A percentile compares a stretch with the other conserved stretches of the same genome.
Evolutionary conservation across 1,140 invertebrate species (phyloP).

Genomic region (Cyphomyrmex costatus): DNA sequence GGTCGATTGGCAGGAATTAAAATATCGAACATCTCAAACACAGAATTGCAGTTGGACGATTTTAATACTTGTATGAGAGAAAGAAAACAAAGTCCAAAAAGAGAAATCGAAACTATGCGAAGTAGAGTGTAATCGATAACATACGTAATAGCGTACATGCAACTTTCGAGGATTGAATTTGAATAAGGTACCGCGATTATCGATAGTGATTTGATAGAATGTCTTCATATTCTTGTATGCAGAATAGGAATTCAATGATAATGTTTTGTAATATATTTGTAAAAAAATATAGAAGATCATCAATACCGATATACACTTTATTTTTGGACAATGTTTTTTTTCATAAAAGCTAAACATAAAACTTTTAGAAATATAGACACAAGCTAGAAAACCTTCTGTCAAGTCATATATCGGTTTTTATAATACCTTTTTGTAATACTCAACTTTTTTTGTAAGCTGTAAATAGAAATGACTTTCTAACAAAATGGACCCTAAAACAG

Average conservation of each 20-base stretch:
- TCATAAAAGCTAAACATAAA: no score
- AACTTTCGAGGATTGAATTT: conserved; percentile 28
- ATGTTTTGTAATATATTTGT: not conserved
- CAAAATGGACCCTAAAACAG: no score
- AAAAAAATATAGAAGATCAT: not conserved
- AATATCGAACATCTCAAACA: conserved; percentile 70
- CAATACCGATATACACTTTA: no score
- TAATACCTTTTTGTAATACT: no score
- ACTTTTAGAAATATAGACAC: no score
- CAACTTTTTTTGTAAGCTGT: no score
- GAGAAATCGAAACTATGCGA: not conserved
- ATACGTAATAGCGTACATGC: conserved; percentile 10
- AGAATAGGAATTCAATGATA: not conserved
- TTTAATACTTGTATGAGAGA: conserved; percentile 35
- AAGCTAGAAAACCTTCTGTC: no score
- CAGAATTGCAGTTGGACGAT: conserved; percentile 23
- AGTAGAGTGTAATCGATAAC: conserved; percentile 5
- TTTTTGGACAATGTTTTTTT: no score
- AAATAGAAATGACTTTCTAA: no score
- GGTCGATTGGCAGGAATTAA: conserved; percentile 71
- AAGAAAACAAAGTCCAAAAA: conserved; percentile 2
- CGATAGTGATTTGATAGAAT: conserved; percentile 1
- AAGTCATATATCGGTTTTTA: no score
- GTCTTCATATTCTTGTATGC: not conserved
- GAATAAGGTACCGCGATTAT: not conserved